Base-by-base conservation (phyloP, 2,888 invertebrate genomes). In the Cyrtodaria siliqua region DNA sequence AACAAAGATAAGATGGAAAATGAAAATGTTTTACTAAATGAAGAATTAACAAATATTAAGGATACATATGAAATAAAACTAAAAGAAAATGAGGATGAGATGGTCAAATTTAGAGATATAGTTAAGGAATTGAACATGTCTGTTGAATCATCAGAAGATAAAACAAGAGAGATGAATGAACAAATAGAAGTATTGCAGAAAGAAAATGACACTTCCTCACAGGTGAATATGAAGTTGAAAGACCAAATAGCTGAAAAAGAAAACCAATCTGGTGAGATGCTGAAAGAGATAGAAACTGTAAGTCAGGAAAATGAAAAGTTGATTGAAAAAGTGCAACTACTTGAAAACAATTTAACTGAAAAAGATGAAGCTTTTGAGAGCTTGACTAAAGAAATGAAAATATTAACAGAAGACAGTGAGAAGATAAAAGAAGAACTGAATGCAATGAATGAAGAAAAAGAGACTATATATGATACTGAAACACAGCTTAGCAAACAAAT, bases 381-480 rank as follows among this genome's bases (percentile, higher is more conserved):
- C 20, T 23, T 64, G 12, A 55, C 2, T 44, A 33, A 29, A 14
- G 66, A 72, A 38, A 64, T 56, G n/a, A 12, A 42, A 8, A 20
- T n/a, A 23, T 53, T 38, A 3, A 52, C 16, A 27, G 53, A 66
- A 47, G 33, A 64, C 20, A 60, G 20, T 0, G 29, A 44, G 14
- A 4, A 61, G 6, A 14, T 24, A 47, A n/a, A 24, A 24, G 24
- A 20, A 12, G 50, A 56, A 44, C 44, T 52, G 16, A 44, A 55
- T 29, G 23, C 53, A 44, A 27, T 66, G 24, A 47, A 20, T 16
- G 75, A 79, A 40, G 79, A 73, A 59, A 82, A 77, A 52, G 27
- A 72, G 14, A 55, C 56, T 16, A 20, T 49, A 55, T 53, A 44
- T 20, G 27, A 64, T n/a, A 23, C 59, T 60, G 53, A 78, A 23